A percentile compares a stretch with the other conserved stretches of the same genome.
phyloP scores from a whole-genome alignment of 1,140 invertebrate species.

The Drosophila kepulauana region DNA sequence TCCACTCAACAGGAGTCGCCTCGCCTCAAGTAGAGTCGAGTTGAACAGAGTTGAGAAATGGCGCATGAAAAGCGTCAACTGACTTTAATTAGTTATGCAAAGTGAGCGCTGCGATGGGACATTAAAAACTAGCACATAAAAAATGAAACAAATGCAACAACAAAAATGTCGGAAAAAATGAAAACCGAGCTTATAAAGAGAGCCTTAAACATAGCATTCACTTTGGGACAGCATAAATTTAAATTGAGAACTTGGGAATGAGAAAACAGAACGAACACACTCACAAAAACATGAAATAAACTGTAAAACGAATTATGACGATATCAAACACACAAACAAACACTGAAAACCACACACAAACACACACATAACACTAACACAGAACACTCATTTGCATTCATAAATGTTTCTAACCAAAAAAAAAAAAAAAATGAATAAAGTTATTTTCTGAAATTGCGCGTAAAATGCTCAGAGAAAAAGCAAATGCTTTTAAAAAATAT shows the following conservation, averaged over 20 bases:
- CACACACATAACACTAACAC: slow-evolving; percentile 4
- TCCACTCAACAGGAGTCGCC: slow-evolving; percentile 1
- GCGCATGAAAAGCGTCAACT: slow-evolving; percentile 68
- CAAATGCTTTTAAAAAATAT: slow-evolving; percentile 31
- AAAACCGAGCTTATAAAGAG: slow-evolving; percentile 34
- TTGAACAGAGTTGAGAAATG: slow-evolving; percentile 58
- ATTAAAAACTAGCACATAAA: slow-evolving; percentile 49
- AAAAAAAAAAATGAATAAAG: slow-evolving; percentile 27
- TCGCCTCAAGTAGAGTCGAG: background rate
- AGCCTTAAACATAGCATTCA: slow-evolving; percentile 48
- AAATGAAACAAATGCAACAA: slow-evolving; percentile 40
- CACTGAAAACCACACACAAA: slow-evolving; percentile 2
- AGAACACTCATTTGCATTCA: slow-evolving; percentile 43
- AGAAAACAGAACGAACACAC: background rate
- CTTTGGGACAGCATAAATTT: slow-evolving; percentile 40
- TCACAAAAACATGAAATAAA: slow-evolving; percentile 33
- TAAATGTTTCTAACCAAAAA: slow-evolving; percentile 23
- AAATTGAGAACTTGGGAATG: slow-evolving; percentile 50
- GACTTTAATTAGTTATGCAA: slow-evolving; percentile 83
- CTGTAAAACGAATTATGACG: slow-evolving; percentile 43
- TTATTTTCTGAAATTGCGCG: slow-evolving; percentile 55
- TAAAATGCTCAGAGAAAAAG: slow-evolving; percentile 24
- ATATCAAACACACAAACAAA: slow-evolving; percentile 26
- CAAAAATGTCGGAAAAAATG: slow-evolving; percentile 22
- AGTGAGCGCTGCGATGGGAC: slow-evolving; percentile 63